These are phyloP conservation scores for Hylia prasina DNA, from an alignment of 2,113 vertebrate genomes.

Conservation along the genomic window DNA sequence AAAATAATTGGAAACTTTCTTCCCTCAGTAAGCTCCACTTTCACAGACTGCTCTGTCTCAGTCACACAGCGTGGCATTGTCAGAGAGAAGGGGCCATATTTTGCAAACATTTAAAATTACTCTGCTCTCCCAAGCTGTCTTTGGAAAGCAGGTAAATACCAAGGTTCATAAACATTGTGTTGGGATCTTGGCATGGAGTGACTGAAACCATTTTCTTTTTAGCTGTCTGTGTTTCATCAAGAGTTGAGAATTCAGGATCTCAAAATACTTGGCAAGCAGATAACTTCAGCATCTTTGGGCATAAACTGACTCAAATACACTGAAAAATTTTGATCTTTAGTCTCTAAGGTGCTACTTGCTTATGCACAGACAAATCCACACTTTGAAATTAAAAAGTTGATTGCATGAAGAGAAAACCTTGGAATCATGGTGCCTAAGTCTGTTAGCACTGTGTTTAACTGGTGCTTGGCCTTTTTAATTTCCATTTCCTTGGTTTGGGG, in stretches of 20 bases:
- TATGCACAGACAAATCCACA: not conserved
- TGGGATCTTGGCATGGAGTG: not conserved
- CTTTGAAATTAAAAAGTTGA: not conserved
- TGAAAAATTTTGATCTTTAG: not conserved
- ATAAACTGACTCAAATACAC: not conserved
- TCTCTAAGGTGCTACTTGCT: not conserved
- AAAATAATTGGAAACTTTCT: not conserved
- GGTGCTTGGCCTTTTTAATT: not conserved
- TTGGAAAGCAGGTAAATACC: not conserved
- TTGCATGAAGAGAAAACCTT: not conserved
- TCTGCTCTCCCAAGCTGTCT: not conserved
- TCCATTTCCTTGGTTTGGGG: not conserved
- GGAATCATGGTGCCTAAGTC: not conserved
- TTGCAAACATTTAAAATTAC: not conserved
- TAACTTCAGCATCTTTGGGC: not conserved
- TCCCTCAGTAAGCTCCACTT: not conserved
- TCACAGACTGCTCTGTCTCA: not conserved
- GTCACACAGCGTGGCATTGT: not conserved
- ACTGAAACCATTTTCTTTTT: not conserved
- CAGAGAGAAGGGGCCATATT: not conserved
- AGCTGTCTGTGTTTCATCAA: not conserved
- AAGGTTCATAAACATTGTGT: not conserved
- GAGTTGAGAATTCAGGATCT: not conserved
- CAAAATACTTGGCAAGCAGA: not conserved
- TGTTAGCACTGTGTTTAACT: rapidly evolving